Evolutionary conservation across 2,888 invertebrate genomes (phyloP).

Genomic region (Siphonodentalium dalli): DNA sequence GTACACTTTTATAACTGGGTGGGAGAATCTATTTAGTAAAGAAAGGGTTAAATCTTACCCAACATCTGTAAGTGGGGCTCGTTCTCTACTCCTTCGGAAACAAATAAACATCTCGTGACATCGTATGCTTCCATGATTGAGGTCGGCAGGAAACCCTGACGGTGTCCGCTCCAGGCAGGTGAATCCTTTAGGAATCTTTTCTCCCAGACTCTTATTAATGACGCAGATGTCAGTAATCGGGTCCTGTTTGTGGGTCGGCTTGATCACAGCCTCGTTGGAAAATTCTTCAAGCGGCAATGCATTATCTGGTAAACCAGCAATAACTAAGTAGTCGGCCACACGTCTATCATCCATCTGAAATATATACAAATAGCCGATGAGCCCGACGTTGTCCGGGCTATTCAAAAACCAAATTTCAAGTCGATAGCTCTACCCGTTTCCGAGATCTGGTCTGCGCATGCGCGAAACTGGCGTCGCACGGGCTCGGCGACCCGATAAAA

Average conservation of each 20-base stretch:
- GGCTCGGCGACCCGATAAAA: too few species aligned
- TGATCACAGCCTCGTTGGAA: constrained; percentile 78
- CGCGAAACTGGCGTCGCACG: too few species aligned
- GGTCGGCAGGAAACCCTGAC: constrained; percentile 83
- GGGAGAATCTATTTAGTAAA: too few species aligned
- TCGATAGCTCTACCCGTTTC: too few species aligned
- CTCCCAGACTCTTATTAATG: constrained; percentile 87
- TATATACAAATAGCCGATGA: background rate
- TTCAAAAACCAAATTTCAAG: too few species aligned
- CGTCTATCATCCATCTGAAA: constrained; percentile 60
- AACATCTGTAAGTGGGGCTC: constrained; percentile 96
- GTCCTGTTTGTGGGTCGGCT: constrained; percentile 74
- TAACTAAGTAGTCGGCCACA: constrained; percentile 97
- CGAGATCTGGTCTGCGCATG: too few species aligned
- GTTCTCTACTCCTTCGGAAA: constrained; percentile 88
- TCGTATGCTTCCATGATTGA: constrained; percentile 96
- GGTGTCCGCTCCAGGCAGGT: constrained; percentile 66
- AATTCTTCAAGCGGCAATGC: constrained; percentile 79
- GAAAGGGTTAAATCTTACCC: constrained; percentile 71
- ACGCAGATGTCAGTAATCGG: constrained; percentile 96
- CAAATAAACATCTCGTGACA: constrained; percentile 93
- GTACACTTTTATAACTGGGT: too few species aligned
- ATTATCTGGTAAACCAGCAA: constrained; percentile 89
- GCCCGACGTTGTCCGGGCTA: too few species aligned
- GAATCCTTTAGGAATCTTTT: constrained; percentile 68